Evolutionary conservation across 2,888 invertebrate species (phyloP).

Genomic region (Hecatera dysodea): DNA sequence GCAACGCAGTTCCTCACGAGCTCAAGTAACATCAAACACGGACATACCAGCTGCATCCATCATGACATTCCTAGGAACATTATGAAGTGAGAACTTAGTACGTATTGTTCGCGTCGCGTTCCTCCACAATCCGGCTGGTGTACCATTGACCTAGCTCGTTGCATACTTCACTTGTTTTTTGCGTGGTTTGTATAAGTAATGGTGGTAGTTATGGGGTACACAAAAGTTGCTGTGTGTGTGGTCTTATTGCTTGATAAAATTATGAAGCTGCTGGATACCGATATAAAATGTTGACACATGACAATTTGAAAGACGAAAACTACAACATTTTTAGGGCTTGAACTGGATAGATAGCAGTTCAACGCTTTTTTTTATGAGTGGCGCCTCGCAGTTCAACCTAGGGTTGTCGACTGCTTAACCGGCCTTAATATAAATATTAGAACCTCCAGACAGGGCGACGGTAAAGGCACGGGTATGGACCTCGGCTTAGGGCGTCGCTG

Average conservation of each 20-base stretch:
- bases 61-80: constrained; percentile 35
- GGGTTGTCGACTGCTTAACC: too few relatives aligned
- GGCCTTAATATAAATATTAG: too few relatives aligned
- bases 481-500: too few relatives aligned
- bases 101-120: constrained; percentile 52
- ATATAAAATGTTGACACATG: too few relatives aligned
- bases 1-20: background rate
- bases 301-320: too few relatives aligned
- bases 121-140: constrained; percentile 63
- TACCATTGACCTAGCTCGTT: constrained; percentile 64
- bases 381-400: too few relatives aligned
- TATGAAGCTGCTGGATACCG: background rate
- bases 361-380: background rate
- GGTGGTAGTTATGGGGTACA: background rate
- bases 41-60: constrained; percentile 10
- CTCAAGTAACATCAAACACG: constrained; percentile 1
- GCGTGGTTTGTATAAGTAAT: constrained; percentile 20
- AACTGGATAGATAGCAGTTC: too few relatives aligned
- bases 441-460: too few relatives aligned
- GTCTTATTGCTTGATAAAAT: background rate
- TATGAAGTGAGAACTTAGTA: constrained; percentile 34
- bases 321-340: too few relatives aligned
- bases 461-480: too few relatives aligned
- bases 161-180: constrained; percentile 46
- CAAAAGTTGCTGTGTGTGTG: background rate